These are phyloP conservation scores for Bembecia ichneumoniformis DNA, from an alignment of 2,888 invertebrate genomes.

Conservation along the genomic window DNA sequence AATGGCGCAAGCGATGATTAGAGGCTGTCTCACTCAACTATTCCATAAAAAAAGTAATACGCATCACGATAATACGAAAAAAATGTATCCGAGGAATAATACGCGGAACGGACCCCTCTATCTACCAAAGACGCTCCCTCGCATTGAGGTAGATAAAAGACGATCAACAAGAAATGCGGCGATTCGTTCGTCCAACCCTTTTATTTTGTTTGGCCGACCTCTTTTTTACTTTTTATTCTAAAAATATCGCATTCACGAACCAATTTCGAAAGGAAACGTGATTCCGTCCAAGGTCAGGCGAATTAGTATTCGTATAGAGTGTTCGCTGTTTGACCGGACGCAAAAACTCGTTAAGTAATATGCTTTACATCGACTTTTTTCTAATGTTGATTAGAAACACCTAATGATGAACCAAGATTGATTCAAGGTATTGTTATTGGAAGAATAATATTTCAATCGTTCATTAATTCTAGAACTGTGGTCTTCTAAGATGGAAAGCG, in stretches of 20 bases:
- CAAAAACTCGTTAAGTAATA: conserved; percentile 58
- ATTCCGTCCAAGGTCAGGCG: conserved; percentile 62
- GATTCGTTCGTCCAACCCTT: conserved; percentile 58
- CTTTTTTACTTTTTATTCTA: conserved; percentile 66
- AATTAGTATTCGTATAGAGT: conserved; percentile 67
- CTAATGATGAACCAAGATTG: too few species aligned
- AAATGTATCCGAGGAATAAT: conserved; percentile 10
- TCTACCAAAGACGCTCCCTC: conserved; percentile 37
- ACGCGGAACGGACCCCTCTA: conserved; percentile 28
- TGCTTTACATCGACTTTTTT: conserved; percentile 49
- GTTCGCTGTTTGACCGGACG: conserved; percentile 62
- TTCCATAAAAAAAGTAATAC: too few species aligned
- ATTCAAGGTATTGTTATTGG: too few species aligned
- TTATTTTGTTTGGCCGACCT: conserved; percentile 52
- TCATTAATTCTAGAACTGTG: too few species aligned
- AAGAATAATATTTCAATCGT: too few species aligned
- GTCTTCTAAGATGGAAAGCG: too few species aligned
- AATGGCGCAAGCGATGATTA: too few species aligned
- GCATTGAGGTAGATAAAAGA: conserved; percentile 39
- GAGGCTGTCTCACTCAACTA: too few species aligned
- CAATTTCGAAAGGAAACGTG: conserved; percentile 73
- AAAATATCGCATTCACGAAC: conserved; percentile 69
- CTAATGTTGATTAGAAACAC: conserved; percentile 47
- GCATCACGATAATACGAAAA: too few species aligned
- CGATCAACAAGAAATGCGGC: conserved; percentile 52